These are phyloP conservation scores for Megalops atlanticus DNA, from an alignment of 2,113 vertebrate genomes.

Conservation along the genomic window DNA sequence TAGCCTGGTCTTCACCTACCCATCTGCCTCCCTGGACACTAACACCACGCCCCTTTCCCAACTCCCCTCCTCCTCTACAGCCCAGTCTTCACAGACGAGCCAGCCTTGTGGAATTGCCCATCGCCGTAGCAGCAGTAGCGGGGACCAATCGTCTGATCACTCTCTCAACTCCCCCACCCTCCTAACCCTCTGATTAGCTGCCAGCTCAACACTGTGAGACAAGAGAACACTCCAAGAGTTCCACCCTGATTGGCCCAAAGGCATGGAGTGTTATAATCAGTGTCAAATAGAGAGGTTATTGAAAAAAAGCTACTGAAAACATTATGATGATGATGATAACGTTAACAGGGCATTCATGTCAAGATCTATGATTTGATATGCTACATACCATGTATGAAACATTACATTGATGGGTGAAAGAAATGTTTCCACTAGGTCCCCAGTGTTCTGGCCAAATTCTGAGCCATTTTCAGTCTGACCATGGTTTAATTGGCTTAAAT, in stretches of 20 bases:
- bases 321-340: conserved; percentile 17
- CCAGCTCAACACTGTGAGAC: not conserved
- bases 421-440: not conserved
- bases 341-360: conserved; percentile 38
- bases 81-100: conserved; percentile 42
- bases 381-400: not conserved
- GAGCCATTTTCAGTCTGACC: too few relatives aligned
- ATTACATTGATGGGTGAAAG: not conserved
- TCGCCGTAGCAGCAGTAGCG: conserved; percentile 86
- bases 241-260: not conserved
- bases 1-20: conserved; percentile 83
- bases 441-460: too few relatives aligned
- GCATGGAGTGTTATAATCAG: too few relatives aligned
- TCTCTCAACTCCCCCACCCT: conserved; percentile 85
- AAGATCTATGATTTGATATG: not conserved
- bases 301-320: too few relatives aligned
- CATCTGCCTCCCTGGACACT: conserved; percentile 65
- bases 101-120: conserved; percentile 79
- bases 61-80: conserved; percentile 37
- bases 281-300: conserved; percentile 9
- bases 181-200: conserved; percentile 72
- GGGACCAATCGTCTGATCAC: conserved; percentile 81
- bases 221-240: not conserved
- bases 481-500: too few relatives aligned
- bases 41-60: conserved; percentile 42